phyloP scores from a whole-genome alignment of 2,888 invertebrate genomes.

The Himalopsyche japonica region DNA sequence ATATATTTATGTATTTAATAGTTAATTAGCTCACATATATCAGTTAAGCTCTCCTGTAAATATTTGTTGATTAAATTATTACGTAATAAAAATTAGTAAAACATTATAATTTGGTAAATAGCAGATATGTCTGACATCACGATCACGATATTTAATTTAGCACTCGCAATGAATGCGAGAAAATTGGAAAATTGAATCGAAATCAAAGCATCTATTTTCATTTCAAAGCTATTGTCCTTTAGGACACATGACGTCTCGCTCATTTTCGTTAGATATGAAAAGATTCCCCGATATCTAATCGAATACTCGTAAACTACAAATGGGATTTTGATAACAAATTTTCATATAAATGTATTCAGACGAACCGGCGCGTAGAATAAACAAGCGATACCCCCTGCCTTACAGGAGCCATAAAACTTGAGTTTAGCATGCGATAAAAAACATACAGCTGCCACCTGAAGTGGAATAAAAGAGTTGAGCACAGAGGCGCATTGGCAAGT shows the following conservation, averaged over 20 bases:
- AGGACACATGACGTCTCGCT: background rate
- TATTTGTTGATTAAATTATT: too few species aligned
- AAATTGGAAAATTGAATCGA: background rate
- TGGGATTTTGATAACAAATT: slow-evolving; percentile 27
- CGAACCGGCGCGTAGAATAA: slow-evolving; percentile 6
- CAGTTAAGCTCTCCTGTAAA: too few species aligned
- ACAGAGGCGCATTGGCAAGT: background rate
- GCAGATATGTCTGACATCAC: too few species aligned
- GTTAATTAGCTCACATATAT: too few species aligned
- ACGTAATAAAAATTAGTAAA: too few species aligned
- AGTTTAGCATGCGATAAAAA: slow-evolving; percentile 37
- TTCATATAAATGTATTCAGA: slow-evolving; percentile 19
- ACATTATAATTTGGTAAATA: too few species aligned
- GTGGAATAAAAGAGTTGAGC: slow-evolving; percentile 5
- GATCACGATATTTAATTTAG: too few species aligned
- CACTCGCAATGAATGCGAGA: too few species aligned
- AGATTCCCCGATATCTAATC: background rate
- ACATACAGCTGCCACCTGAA: slow-evolving; percentile 28
- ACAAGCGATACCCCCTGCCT: slow-evolving; percentile 17
- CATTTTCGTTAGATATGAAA: background rate
- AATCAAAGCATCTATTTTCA: background rate
- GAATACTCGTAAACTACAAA: slow-evolving; percentile 29
- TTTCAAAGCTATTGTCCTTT: background rate
- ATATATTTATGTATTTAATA: too few species aligned
- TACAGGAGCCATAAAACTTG: slow-evolving; percentile 27